phyloP scores from a whole-genome alignment of 1,140 invertebrate species.

The Whitmania pigra region DNA sequence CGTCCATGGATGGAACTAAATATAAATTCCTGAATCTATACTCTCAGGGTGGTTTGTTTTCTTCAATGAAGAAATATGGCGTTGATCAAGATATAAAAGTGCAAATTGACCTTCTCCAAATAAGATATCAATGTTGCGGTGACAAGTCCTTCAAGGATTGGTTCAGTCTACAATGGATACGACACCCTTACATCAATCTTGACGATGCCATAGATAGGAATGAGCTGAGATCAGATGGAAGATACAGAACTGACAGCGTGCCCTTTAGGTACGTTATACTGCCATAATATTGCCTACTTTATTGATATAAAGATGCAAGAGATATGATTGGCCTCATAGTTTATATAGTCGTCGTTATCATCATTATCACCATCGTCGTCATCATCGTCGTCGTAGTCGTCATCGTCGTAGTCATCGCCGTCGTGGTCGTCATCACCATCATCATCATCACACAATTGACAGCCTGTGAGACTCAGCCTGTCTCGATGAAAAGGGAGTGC shows the following conservation, averaged over 20 bases:
- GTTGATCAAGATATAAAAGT: neutral
- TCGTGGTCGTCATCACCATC: too few species aligned
- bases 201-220: neutral
- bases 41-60: neutral
- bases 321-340: neutral
- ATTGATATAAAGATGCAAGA: too few species aligned
- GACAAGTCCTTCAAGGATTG: neutral
- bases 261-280: neutral
- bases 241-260: slow-evolving; percentile 6
- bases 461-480: too few species aligned
- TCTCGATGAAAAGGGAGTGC: too few species aligned
- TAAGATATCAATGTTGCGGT: neutral
- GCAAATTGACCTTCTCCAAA: neutral
- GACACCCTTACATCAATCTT: slow-evolving; percentile 4
- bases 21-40: neutral
- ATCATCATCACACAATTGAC: too few species aligned
- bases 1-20: neutral
- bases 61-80: slow-evolving; percentile 1
- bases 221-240: slow-evolving; percentile 2
- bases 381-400: neutral
- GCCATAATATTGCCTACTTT: too few species aligned
- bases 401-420: too few species aligned
- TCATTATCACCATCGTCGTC: neutral
- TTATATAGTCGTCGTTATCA: neutral
- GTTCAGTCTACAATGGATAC: neutral